Evolutionary conservation across 2,113 vertebrate species (phyloP), one percentile per base, ranked within the genome.

Genomic region (Neoarius graeffei): DNA sequence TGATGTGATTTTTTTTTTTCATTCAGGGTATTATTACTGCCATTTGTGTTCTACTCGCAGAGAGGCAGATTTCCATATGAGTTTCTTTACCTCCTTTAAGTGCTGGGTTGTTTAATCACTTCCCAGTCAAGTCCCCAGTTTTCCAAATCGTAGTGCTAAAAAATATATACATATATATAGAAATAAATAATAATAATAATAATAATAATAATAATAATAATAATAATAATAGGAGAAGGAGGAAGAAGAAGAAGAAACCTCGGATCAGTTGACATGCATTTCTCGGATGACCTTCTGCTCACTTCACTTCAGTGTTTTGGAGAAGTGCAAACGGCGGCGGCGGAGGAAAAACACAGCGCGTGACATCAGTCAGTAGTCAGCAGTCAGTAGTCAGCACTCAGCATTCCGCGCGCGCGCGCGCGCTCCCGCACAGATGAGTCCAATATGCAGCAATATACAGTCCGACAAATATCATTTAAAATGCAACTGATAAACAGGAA

Each of bases 261-360:
- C 54, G 25, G 11, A 52, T 79, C n/a, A 35, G 85, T 52, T 66
- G 10, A 14, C 20, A 77, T 56, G 85, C 83, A 73, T 85, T n/a
- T 69, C 57, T 76, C 56, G 42, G 80, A 74, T 86, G 71, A 81
- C 84, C 84, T 84, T 86, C 76, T 27, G 15, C 27, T 88, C 71
- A 80, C 73, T 71, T 90, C 80, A 90, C 76, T 80, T 88, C 80
- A 59, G 57, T 86, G 76, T 20, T 66, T 80, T 79, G 66, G n/a
- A 90, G 52, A 85, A 80, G 64, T 48, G 69, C 83, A 56, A 57
- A 85, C 77, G 23, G 42, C 30, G n/a, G n/a, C 50, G 64, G 76
- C 23, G 25, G 57, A 42, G n/a, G 17, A 60, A 56, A 67, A 80
- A 8, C 19, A 80, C 66, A n/a, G 15, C 25, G 73, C 59, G 11